A percentile compares a stretch with the other conserved stretches of the same genome.
phyloP scores from a whole-genome alignment of 2,113 vertebrate genomes.

The Jaculus jaculus region DNA sequence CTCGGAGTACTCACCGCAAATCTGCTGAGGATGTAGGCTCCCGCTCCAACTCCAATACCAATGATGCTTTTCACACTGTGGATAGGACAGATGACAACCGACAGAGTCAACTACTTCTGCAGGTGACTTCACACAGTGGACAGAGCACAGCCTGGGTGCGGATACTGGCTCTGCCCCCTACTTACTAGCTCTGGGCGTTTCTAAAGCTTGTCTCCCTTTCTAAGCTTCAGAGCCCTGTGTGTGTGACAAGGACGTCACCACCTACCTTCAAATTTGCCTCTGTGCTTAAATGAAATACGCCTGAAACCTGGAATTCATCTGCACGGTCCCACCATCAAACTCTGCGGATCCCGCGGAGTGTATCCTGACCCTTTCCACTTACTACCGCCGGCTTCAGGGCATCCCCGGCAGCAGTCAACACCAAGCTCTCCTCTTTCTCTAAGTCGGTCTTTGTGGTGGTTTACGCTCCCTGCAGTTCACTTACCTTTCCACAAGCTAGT shows the following conservation, averaged over 20 bases:
- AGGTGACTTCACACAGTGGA: background rate
- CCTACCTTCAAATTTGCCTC: slow-evolving; percentile 11
- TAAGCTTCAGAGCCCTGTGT: background rate
- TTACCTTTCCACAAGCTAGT: background rate
- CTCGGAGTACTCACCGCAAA: slow-evolving; percentile 12
- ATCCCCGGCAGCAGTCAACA: background rate
- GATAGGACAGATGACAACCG: slow-evolving; percentile 67
- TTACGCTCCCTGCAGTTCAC: background rate
- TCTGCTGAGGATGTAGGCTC: slow-evolving; percentile 93
- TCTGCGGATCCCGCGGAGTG: background rate
- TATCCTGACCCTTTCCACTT: background rate
- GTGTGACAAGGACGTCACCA: background rate
- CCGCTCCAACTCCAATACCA: slow-evolving; percentile 93
- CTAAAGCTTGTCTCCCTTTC: too few relatives aligned
- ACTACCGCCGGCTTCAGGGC: background rate
- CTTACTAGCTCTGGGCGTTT: background rate
- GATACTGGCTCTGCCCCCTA: background rate
- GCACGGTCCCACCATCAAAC: background rate
- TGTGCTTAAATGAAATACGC: slow-evolving; percentile 20
- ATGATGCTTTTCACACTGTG: slow-evolving; percentile 93
- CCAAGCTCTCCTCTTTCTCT: background rate
- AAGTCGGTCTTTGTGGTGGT: background rate
- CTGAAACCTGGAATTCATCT: slow-evolving; percentile 9
- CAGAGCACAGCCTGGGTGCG: background rate
- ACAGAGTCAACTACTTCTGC: slow-evolving; percentile 12